Evolutionary conservation across 2,888 invertebrate species (phyloP), one percentile per base, ranked within the genome.

Genomic region (Didymodactylos carnosus): DNA sequence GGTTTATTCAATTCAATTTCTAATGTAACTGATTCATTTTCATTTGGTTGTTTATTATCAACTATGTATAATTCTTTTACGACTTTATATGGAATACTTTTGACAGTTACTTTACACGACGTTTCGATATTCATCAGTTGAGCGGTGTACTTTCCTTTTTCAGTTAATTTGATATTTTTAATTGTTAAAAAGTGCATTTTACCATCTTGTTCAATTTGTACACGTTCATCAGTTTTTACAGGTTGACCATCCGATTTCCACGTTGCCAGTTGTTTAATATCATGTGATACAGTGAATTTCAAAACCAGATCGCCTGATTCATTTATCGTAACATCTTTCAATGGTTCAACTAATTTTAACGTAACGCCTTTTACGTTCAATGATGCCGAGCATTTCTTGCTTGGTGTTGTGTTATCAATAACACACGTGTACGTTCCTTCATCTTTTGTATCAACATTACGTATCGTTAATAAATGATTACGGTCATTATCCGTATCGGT

Each of bases 1-100:
- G 74, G 71, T 39, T 74, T 74, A 25, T 49, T 74, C 14, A 74
- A 39, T 71, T 74, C 71, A 25, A 74, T 71, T 40, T 74, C 74
- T 39, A 74, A 70, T n/a, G 41, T 62, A 43, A 53, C 29, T 46
- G 71, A 39, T 25, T 74, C 71, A n/a, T n/a, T n/a, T n/a, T n/a
- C n/a, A n/a, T n/a, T n/a, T 29, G 53, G 53, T 23, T 62, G 53
- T 29, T 29, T 16, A 19, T 62, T 35, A 62, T 62, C 29, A 14
- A 62, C 27, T 10, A 62, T 29, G 10, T 29, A 10, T 19, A 62
- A 62, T 19, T 16, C 29, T 62, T 62, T 62, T 10, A 62, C 10
- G 16, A 62, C n/a, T 62, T 62, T 23, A 5, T 29, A 35, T 11
- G 27, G 29, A 35, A 35, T 35, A 3, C 35, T 29, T 35, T 62